These are phyloP conservation scores for Brachionus manjavacas DNA, from an alignment of 1,140 invertebrate genomes.

Conservation along the genomic window DNA sequence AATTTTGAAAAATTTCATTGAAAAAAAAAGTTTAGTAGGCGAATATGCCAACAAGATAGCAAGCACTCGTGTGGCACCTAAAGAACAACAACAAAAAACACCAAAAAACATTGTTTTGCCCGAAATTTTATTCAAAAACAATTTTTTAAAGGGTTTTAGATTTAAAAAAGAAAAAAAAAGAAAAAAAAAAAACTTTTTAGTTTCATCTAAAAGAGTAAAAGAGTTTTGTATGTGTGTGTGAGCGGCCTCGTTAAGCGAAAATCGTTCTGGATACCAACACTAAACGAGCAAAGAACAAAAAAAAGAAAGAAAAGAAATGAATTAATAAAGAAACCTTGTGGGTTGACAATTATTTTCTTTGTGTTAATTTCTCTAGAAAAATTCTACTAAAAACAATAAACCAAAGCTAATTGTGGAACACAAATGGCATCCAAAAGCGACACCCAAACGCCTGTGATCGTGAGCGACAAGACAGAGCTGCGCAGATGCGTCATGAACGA, in stretches of 20 bases:
- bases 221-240: neutral
- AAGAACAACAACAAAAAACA: neutral
- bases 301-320: neutral
- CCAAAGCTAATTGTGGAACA: too few relatives aligned
- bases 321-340: slow-evolving; percentile 11
- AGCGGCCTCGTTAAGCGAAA: neutral
- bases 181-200: too few relatives aligned
- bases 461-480: slow-evolving; percentile 1
- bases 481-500: slow-evolving; percentile 28
- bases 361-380: neutral
- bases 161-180: neutral
- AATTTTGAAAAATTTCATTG: neutral
- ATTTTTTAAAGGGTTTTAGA: slow-evolving; percentile 21
- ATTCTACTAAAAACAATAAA: neutral
- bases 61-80: neutral
- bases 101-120: neutral
- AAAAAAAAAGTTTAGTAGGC: neutral
- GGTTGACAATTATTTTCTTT: neutral
- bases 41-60: neutral
- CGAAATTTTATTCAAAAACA: neutral
- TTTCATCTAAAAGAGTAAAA: neutral
- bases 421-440: neutral
- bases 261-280: slow-evolving; percentile 24
- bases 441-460: slow-evolving; percentile 1
- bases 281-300: neutral